These are phyloP conservation scores for Brachionus paranguensis DNA, from an alignment of 1,140 invertebrate genomes.

Conservation along the genomic window DNA sequence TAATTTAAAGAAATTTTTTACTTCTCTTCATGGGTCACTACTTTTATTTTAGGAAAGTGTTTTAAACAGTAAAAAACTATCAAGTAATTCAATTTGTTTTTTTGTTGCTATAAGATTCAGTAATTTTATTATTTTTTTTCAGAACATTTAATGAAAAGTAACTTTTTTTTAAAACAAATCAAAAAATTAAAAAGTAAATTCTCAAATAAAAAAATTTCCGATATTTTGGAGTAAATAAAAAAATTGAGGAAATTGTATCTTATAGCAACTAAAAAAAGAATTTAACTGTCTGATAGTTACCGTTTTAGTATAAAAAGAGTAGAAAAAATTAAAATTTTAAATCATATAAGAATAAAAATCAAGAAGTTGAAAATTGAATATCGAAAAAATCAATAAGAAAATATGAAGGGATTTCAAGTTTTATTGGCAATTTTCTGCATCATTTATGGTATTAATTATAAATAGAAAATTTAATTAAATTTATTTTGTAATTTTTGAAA, in stretches of 20 bases:
- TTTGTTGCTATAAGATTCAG: no score
- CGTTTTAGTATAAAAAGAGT: neutral
- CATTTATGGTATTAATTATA: neutral
- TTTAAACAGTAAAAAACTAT: no score
- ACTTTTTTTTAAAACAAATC: no score
- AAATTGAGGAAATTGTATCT: neutral
- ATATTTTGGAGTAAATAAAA: no score
- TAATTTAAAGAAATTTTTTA: no score
- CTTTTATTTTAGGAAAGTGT: no score
- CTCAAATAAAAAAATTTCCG: no score
- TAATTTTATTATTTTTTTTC: no score
- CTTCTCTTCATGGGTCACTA: no score
- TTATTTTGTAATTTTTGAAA: neutral
- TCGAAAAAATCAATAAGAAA: neutral
- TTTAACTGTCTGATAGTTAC: neutral
- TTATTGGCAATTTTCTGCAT: neutral
- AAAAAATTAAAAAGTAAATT: no score
- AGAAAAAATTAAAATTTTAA: neutral
- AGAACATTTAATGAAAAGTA: no score
- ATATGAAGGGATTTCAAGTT: neutral
- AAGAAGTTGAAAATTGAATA: neutral
- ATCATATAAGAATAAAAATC: neutral
- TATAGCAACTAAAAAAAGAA: neutral
- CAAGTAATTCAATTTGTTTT: no score
- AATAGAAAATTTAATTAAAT: neutral